These are phyloP conservation scores for Austrolebias charrua DNA, from an alignment of 2,797 vertebrate genomes.

Conservation along the genomic window DNA sequence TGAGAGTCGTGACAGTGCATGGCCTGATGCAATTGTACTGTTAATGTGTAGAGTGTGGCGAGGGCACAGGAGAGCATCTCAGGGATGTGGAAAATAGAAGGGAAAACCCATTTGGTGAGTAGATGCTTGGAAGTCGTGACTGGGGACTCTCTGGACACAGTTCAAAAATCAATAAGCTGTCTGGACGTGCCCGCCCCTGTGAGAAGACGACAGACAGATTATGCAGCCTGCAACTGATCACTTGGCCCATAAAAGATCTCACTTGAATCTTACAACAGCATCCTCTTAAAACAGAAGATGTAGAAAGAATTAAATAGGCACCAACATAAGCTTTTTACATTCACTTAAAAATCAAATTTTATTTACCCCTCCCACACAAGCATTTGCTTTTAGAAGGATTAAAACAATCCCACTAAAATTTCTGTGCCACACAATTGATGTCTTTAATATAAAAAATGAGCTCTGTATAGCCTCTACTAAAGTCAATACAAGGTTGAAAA, in stretches of 20 bases:
- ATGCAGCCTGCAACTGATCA: conserved; percentile 73
- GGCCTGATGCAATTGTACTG: no score
- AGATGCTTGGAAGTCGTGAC: conserved; percentile 68
- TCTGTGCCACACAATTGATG: no score
- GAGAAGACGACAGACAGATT: conserved; percentile 75
- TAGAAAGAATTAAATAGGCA: conserved; percentile 67
- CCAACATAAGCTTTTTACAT: conserved; percentile 70
- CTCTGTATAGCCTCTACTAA: no score
- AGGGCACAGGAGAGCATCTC: no score
- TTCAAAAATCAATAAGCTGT: conserved; percentile 75
- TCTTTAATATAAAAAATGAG: no score
- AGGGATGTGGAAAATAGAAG: no score
- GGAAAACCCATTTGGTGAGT: neutral
- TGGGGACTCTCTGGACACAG: conserved; percentile 70
- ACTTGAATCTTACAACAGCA: conserved; percentile 63
- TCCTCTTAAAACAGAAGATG: conserved; percentile 62
- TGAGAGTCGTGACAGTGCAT: no score
- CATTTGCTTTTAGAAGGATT: conserved; percentile 30
- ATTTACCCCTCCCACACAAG: conserved; percentile 45
- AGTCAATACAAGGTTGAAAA: no score
- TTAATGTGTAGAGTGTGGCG: no score
- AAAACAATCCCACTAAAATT: conserved; percentile 2
- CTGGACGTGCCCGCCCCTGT: conserved; percentile 47
- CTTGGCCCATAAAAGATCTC: conserved; percentile 74
- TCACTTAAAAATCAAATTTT: conserved; percentile 71